Conservation (phyloP, 2,113 vertebrate genomes). For the Murina feae region DNA sequence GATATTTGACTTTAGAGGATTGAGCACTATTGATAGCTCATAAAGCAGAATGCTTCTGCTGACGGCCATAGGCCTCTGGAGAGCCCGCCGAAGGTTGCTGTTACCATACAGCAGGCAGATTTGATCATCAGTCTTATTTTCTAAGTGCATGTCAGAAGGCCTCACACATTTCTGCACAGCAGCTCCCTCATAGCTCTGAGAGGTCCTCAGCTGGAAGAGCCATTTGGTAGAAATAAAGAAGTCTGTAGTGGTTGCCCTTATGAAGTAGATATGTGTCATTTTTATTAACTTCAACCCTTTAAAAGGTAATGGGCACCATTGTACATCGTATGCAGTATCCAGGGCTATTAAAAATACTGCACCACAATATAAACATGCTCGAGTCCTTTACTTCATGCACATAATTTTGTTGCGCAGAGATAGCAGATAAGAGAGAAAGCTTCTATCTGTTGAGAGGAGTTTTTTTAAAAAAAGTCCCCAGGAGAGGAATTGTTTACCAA, state of each 20-base stretch:
- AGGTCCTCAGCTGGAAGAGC: not conserved
- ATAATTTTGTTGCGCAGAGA: not conserved
- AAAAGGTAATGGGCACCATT: not conserved
- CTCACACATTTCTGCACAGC: not conserved
- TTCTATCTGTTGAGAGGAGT: not conserved
- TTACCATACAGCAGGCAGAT: not conserved
- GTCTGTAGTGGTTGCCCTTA: not conserved
- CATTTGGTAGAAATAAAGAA: not conserved
- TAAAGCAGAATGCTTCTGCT: conserved; percentile 1
- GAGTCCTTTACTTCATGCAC: not conserved
- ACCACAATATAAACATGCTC: not conserved
- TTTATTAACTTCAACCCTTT: conserved; percentile 12
- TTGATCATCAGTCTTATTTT: not conserved
- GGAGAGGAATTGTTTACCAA: not conserved
- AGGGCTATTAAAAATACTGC: not conserved
- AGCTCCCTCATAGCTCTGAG: not conserved
- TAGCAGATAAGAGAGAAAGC: not conserved
- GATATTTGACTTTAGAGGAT: conserved; percentile 23
- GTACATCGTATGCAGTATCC: not conserved
- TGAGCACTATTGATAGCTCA: conserved; percentile 31
- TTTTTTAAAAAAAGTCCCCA: not conserved
- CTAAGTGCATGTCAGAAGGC: not conserved
- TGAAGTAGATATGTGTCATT: not conserved
- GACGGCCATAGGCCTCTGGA: not conserved
- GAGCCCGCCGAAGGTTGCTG: not conserved